phyloP scores from a whole-genome alignment of 1,140 invertebrate genomes.

The Solenopsis fugax region DNA sequence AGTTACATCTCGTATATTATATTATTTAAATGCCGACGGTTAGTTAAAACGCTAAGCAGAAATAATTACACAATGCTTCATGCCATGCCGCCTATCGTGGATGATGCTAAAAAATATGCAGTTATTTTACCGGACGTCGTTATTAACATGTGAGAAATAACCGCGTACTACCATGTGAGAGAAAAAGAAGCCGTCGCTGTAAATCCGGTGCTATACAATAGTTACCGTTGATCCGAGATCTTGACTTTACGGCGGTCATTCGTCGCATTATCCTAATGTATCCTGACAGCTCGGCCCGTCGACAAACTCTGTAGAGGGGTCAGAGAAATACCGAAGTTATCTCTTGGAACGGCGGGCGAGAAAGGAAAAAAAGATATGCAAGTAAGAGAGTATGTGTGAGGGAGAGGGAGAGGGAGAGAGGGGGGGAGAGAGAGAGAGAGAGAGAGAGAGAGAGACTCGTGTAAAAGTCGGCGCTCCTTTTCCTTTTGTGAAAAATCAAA shows the following conservation, averaged over 20 bases:
- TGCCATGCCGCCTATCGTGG: constrained; percentile 1
- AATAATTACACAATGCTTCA: constrained; percentile 35
- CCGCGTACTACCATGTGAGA: background rate
- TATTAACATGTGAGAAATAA: constrained; percentile 45
- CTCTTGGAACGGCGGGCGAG: constrained; percentile 41
- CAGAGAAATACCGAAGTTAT: constrained; percentile 67
- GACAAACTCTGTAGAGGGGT: constrained; percentile 64
- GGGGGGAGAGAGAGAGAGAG: background rate
- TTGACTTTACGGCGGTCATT: constrained; percentile 74
- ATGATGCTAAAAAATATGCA: constrained; percentile 52
- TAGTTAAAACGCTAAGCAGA: constrained; percentile 33
- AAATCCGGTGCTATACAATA: constrained; percentile 72
- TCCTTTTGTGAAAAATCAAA: constrained; percentile 82
- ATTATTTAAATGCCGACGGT: background rate
- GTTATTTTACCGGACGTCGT: constrained; percentile 58
- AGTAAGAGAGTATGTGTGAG: background rate
- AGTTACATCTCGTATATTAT: background rate
- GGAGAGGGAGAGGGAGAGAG: constrained; percentile 1
- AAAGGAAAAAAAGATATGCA: constrained; percentile 37
- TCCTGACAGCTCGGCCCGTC: constrained; percentile 71
- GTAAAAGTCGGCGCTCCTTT: constrained; percentile 38
- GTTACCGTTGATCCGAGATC: constrained; percentile 72
- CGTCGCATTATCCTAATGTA: constrained; percentile 77
- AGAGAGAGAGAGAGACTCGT: background rate
- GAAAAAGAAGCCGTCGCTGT: constrained; percentile 49